Base-by-base conservation (phyloP, 2,113 vertebrate species). In the Oryzias javanicus region DNA sequence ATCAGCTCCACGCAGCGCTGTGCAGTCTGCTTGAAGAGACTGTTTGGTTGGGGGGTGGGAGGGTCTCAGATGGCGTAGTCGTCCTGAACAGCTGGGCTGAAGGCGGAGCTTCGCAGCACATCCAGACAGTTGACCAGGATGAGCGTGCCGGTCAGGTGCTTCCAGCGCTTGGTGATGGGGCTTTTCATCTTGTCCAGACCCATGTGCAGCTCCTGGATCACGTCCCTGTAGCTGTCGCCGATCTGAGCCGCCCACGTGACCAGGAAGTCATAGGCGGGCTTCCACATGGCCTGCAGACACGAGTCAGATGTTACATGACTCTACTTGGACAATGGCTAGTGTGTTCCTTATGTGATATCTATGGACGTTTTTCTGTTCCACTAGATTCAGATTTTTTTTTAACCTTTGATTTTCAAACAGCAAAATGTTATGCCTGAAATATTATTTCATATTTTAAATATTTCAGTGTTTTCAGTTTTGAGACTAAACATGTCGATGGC, bases 101-200 rank as follows among this genome's bases (percentile, higher is more conserved):
- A 99, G 77, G 96, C 95, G 0, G 94, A 92, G 16, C 95, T 93
- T n/a, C 97, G 82, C 60, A 99, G 91, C 42, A 91, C 74, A 72
- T 98, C 97, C 88, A 98, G 81, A 17, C 94, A 92, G 89, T 98
- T 95, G 74, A 99, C 95, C 0, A 99, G 92, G 83, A 99, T 95
- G n/a, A 99, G 89, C 0, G 97, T 92, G 59, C 97, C 97, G 0
- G 95, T 98, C 78, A 98, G 94, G 83, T 99, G 97, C 56, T 95
- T 98, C 97, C 97, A 99, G 72, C 94, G 94, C 48, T 94, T 97
- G 67, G 96, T 99, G 88, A 99, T 95, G 74, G 97, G 97, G 76
- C 84, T 98, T 75, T 96, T 96, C 97, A 99, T 99, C 81, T 90
- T 95, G 89, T 99, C 97, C 67, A 99, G 88, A 40, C 95, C 97